Base-by-base conservation (phyloP, 1,140 invertebrate species). In the Ptiloglossa arizonensis region DNA sequence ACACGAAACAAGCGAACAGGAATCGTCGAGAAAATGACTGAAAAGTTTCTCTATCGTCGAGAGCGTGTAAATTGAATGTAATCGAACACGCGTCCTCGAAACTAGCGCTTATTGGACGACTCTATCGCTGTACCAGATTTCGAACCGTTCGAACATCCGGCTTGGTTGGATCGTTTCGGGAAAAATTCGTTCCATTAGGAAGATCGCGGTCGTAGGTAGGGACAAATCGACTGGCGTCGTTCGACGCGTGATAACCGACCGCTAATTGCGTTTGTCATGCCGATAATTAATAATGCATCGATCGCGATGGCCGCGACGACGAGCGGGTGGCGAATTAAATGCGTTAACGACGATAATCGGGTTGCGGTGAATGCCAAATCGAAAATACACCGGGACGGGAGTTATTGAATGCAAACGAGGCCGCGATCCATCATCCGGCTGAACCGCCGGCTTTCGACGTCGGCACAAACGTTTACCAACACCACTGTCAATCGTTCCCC, bases 241-340 rank as follows among this genome's bases (percentile, higher is more conserved):
- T 17, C 9, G 13, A 38, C 29, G 38, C 46, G 46, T 46, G 54
- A 64, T 76, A 84, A 62, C 64, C 68, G 83, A 66, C 62, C 75
- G 63, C 79, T 85, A 86, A 85, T 86, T 86, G 62, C 75, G 64
- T 82, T 85, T 82, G 84, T 85, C 83, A 76, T 85, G 38, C 75
- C 80, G 83, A 82, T 85, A 85, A 86, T 86, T 86, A 85, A 85
- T 85, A 85, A 86, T 82, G 83, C 82, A 80, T 79, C 75, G 80
- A 74, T 76, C 70, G 70, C 15, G 24, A 41, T 44, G 13, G 59
- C 35, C n/a, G 74, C 60, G 74, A 72, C 79, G 74, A 84, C 44
- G 63, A 67, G 71, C 77, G 82, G 74, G 46, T 44, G 82, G 73
- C 83, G 84, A 86, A 86, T 85, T 86, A 86, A 86, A 86, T 86